Evolutionary conservation across 1,140 invertebrate genomes (phyloP).

Genomic region (Tribolium castaneum): DNA sequence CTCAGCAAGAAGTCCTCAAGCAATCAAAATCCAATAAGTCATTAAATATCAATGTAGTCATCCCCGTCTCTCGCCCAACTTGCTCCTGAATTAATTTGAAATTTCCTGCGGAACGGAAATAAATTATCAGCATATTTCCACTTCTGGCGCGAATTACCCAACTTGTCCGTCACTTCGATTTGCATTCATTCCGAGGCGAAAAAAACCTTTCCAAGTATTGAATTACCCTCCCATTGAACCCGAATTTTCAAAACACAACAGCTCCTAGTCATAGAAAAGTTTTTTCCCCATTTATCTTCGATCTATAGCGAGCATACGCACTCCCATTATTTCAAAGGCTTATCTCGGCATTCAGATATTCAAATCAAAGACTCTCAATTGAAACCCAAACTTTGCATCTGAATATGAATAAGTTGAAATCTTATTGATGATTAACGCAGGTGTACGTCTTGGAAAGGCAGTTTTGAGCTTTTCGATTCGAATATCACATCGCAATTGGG

Average conservation of each 20-base stretch:
- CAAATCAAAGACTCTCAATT: slow-evolving; percentile 42
- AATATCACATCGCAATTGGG: slow-evolving; percentile 8
- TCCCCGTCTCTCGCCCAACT: slow-evolving; percentile 12
- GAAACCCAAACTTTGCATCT: slow-evolving; percentile 42
- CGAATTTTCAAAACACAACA: slow-evolving; percentile 25
- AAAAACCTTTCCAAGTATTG: neutral
- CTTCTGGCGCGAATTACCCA: slow-evolving; percentile 18
- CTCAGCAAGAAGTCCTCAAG: slow-evolving; percentile 6
- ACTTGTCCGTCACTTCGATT: slow-evolving; percentile 31
- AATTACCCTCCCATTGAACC: neutral
- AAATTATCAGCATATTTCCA: slow-evolving; percentile 36
- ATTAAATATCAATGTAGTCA: slow-evolving; percentile 30
- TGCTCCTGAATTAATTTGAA: slow-evolving; percentile 39
- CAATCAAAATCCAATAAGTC: slow-evolving; percentile 42
- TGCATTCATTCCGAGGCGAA: slow-evolving; percentile 12
- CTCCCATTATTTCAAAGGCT: slow-evolving; percentile 42
- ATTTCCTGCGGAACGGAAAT: slow-evolving; percentile 25
- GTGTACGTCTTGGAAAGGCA: slow-evolving; percentile 31
- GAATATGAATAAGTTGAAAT: slow-evolving; percentile 42
- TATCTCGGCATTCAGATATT: slow-evolving; percentile 38
- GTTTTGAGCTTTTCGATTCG: slow-evolving; percentile 9
- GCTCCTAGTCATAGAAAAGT: slow-evolving; percentile 14
- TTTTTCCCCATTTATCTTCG: slow-evolving; percentile 39
- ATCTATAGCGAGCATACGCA: slow-evolving; percentile 37
- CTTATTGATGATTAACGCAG: slow-evolving; percentile 45